phyloP scores from a whole-genome alignment of 2,888 invertebrate genomes.

The Salticus scenicus region DNA sequence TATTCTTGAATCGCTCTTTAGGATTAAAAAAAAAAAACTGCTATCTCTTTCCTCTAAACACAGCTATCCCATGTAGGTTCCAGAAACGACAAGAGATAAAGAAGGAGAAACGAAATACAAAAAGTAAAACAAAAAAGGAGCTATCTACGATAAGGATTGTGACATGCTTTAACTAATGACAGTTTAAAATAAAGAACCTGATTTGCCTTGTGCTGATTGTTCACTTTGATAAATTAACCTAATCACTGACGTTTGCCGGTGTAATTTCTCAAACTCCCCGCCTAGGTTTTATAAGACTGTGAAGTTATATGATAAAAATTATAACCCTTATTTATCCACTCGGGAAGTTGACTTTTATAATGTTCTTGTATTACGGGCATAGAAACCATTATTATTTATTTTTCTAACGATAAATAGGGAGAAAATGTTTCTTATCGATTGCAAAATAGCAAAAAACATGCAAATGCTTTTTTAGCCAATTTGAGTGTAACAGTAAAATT shows the following conservation, averaged over 20 bases:
- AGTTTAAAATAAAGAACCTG: slow-evolving; percentile 27
- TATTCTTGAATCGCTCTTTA: too few relatives aligned
- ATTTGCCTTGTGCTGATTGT: slow-evolving; percentile 23
- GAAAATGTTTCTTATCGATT: too few relatives aligned
- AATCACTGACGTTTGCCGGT: slow-evolving; percentile 15
- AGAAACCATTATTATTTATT: too few relatives aligned
- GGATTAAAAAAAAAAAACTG: background rate
- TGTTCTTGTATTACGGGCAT: too few relatives aligned
- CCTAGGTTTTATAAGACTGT: slow-evolving; percentile 8
- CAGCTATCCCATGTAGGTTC: slow-evolving; percentile 7
- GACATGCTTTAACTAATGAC: slow-evolving; percentile 23
- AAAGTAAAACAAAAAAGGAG: slow-evolving; percentile 1
- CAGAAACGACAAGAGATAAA: background rate
- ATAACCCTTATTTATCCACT: background rate
- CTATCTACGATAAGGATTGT: background rate
- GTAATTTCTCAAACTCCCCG: slow-evolving; percentile 24
- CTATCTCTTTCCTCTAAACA: slow-evolving; percentile 7
- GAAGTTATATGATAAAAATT: background rate
- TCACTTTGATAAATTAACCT: slow-evolving; percentile 31
- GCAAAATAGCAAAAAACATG: too few relatives aligned
- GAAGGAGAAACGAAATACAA: background rate
- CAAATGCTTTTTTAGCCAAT: too few relatives aligned
- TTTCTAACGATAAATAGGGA: too few relatives aligned
- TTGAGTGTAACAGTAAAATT: too few relatives aligned
- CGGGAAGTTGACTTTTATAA: too few relatives aligned